A percentile compares a stretch with the other conserved stretches of the same genome.
Conservation (phyloP, 1,140 invertebrate species). For the Drosophila kepulauana region DNA sequence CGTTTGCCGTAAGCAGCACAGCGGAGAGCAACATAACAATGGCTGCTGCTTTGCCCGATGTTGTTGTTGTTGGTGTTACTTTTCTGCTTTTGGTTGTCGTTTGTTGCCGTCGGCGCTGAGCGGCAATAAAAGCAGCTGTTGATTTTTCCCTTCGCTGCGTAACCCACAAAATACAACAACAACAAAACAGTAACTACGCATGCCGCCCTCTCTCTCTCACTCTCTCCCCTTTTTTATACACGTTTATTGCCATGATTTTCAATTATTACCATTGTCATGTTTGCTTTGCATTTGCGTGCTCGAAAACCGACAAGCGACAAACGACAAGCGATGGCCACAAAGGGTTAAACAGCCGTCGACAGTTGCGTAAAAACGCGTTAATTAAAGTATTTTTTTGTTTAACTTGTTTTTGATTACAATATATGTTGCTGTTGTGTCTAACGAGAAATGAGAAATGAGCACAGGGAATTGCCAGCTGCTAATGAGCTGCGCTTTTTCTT, state of each 20-base stretch:
- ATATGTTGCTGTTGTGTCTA: conserved; percentile 27
- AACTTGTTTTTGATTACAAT: conserved; percentile 70
- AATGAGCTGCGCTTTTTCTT: conserved; percentile 51
- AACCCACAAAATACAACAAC: background rate
- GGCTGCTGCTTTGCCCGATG: conserved; percentile 52
- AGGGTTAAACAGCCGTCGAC: conserved; percentile 76
- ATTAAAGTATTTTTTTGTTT: conserved; percentile 69
- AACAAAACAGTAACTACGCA: background rate
- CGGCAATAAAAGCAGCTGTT: conserved; percentile 67
- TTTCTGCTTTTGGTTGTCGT: conserved; percentile 17
- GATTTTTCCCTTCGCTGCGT: conserved; percentile 68
- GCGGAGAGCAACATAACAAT: conserved; percentile 63
- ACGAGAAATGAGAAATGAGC: conserved; percentile 34
- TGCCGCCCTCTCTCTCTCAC: conserved; percentile 12
- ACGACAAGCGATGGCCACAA: conserved; percentile 56
- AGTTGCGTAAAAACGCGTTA: conserved; percentile 82
- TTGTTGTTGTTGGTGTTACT: conserved; percentile 10
- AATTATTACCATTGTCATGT: conserved; percentile 82
- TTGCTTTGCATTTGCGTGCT: conserved; percentile 70
- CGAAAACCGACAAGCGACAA: conserved; percentile 35
- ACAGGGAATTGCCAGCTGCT: conserved; percentile 64
- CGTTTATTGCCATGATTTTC: conserved; percentile 82
- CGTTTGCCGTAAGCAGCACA: background rate
- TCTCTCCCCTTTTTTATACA: conserved; percentile 21
- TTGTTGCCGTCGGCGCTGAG: conserved; percentile 43